Conservation (phyloP, 2,888 invertebrate genomes). For the Caenorhabditis doughertyi region DNA sequence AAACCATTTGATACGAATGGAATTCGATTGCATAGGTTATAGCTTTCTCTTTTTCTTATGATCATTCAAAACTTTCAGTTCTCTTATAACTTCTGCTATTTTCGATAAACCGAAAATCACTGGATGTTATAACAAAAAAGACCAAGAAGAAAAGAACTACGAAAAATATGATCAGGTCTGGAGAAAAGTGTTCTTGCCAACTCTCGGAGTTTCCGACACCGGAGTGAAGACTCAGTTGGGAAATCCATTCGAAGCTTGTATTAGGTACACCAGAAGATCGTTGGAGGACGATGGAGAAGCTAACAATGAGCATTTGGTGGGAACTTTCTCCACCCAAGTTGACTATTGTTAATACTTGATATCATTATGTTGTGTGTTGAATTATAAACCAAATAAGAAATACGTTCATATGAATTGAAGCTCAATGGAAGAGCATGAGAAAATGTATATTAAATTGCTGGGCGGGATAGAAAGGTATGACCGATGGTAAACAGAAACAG, state of each 20-base stretch:
- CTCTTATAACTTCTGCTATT: constrained; percentile 57
- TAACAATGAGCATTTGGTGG: constrained; percentile 29
- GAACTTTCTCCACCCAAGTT: constrained; percentile 56
- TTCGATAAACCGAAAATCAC: constrained; percentile 41
- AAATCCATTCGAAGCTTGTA: constrained; percentile 67
- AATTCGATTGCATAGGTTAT: constrained; percentile 58
- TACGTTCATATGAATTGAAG: constrained; percentile 49
- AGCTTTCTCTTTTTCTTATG: neutral
- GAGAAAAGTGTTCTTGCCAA: constrained; percentile 55
- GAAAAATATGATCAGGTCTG: constrained; percentile 59
- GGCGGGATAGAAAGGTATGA: constrained; percentile 2
- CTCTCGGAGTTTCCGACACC: constrained; percentile 54
- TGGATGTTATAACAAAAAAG: constrained; percentile 40
- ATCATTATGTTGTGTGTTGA: too few relatives aligned
- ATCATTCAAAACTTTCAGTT: constrained; percentile 41
- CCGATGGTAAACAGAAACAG: constrained; percentile 13
- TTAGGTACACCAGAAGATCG: constrained; percentile 38
- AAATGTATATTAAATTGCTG: constrained; percentile 42
- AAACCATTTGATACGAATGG: constrained; percentile 61
- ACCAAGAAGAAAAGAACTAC: constrained; percentile 27
- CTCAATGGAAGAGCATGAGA: constrained; percentile 29
- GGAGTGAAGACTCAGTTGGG: constrained; percentile 34
- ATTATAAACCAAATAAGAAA: too few relatives aligned
- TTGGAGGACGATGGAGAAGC: neutral
- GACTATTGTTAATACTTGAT: constrained; percentile 62